Evolutionary conservation across 2,888 invertebrate genomes (phyloP), one percentile per base, ranked within the genome.

Genomic region (Camponotus fellah): DNA sequence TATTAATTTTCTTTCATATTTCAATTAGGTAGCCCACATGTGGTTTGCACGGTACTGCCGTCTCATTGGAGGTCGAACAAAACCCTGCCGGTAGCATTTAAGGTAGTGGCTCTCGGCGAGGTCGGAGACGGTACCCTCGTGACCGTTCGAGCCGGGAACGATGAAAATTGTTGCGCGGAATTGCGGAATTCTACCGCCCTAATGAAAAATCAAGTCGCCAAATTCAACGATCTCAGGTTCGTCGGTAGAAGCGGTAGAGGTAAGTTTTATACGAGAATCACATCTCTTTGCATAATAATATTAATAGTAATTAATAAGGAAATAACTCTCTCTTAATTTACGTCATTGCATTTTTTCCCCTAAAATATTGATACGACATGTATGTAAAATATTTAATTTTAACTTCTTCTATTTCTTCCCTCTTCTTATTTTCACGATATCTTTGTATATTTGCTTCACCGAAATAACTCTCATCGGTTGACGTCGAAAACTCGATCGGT

Each of bases 21-120:
- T 10, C 49, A 12, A 46, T 34, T 71, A 93, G 93, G 93, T 82
- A 92, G 90, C 68, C 93, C 93, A 49, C 93, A 93, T 86, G 92
- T 93, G 96, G 97, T 97, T 26, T 98, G 98, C 94, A 98, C 99
- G 86, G 97, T 98, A 49, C 95, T 99, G 90, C 99, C 99, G 71
- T 97, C 97, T 0, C 99, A 99, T 95, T 99, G 99, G 99, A 96
- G 99, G 87, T 99, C 97, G 49, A 99, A 99, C 95, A 99, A 99
- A 95, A 99, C 99, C 14, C 96, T 99, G 77, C 99, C 99, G 86
- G 97, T 98, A 87, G 98, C 99, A 76, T 99, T 99, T 96, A 98
- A 99, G 95, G 99, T 99, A 92, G 97, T 99, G 79, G 98, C 98
- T 0, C 96, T 99, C 75, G 98, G 99, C 14, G 99, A 99, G 92